These are phyloP conservation scores for Hymenochirus boettgeri DNA, from an alignment of 2,113 vertebrate genomes.

Conservation along the genomic window DNA sequence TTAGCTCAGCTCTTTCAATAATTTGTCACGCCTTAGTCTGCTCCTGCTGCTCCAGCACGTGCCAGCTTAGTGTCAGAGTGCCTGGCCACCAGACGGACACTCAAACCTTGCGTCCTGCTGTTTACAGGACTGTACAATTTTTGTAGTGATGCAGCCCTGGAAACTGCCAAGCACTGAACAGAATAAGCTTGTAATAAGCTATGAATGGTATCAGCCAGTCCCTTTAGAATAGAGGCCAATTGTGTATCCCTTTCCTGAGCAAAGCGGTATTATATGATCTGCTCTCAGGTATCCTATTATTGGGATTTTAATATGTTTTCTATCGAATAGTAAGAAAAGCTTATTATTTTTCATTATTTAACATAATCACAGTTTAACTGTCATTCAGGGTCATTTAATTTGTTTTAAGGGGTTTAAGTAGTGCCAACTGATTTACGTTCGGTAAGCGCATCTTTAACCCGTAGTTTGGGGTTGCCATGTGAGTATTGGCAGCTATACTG, in stretches of 20 bases:
- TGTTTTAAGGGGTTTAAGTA: no score
- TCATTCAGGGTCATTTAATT: no score
- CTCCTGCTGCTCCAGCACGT: slow-evolving; percentile 91
- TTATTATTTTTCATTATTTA: no score
- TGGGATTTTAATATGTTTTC: no score
- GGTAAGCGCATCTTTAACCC: no score
- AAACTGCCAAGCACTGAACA: slow-evolving; percentile 69
- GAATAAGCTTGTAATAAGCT: slow-evolving; percentile 77
- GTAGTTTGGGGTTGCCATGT: no score
- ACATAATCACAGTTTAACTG: no score
- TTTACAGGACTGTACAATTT: slow-evolving; percentile 58
- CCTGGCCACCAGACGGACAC: slow-evolving; percentile 77
- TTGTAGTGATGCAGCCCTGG: slow-evolving; percentile 65
- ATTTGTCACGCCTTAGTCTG: slow-evolving; percentile 87
- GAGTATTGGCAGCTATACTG: no score
- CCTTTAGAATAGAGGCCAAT: slow-evolving; percentile 65
- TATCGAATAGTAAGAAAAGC: no score
- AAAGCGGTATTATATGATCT: no score
- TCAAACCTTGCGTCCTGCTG: slow-evolving; percentile 74
- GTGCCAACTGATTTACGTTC: no score
- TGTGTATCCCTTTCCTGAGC: slow-evolving; percentile 62
- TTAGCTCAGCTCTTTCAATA: slow-evolving; percentile 80
- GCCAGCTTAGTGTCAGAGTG: slow-evolving; percentile 75
- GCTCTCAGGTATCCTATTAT: no score
- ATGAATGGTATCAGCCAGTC: slow-evolving; percentile 72